Evolutionary conservation across 1,140 invertebrate species (phyloP).

Genomic region (Anoplophora glabripennis): DNA sequence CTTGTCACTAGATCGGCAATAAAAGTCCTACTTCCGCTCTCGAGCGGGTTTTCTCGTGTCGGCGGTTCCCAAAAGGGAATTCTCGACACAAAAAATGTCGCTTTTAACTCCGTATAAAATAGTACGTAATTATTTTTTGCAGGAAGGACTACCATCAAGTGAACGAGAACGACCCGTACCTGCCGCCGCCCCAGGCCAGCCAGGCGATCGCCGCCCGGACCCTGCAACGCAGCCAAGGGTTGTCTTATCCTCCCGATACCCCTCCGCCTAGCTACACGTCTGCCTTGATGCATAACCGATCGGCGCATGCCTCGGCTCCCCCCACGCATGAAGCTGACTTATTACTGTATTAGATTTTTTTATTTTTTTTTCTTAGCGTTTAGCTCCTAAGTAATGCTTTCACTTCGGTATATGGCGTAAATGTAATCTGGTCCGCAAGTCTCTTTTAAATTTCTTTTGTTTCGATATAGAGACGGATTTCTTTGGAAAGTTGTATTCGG

Average conservation of each 20-base stretch:
- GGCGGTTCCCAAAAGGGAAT: too few species aligned
- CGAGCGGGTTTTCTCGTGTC: too few species aligned
- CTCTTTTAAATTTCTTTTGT: too few species aligned
- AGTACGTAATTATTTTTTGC: constrained; percentile 40
- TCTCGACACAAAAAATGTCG: too few species aligned
- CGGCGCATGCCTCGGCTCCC: constrained; percentile 39
- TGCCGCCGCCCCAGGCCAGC: constrained; percentile 56
- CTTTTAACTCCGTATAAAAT: too few species aligned
- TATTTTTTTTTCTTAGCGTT: constrained; percentile 24
- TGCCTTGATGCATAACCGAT: constrained; percentile 42
- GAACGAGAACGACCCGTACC: constrained; percentile 70
- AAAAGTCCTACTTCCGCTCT: too few species aligned
- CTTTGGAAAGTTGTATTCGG: too few species aligned
- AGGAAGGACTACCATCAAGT: constrained; percentile 71
- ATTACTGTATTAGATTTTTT: constrained; percentile 35
- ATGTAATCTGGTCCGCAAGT: too few species aligned
- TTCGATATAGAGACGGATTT: too few species aligned
- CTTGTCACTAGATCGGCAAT: too few species aligned
- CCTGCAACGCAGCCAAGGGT: constrained; percentile 52
- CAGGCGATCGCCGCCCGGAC: constrained; percentile 63
- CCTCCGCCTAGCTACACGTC: constrained; percentile 49
- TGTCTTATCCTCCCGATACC: constrained; percentile 46
- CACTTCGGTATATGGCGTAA: too few species aligned
- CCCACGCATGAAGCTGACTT: constrained; percentile 35
- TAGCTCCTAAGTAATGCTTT: too few species aligned